Conservation (phyloP, 2,888 invertebrate genomes). For the Antitype chi region DNA sequence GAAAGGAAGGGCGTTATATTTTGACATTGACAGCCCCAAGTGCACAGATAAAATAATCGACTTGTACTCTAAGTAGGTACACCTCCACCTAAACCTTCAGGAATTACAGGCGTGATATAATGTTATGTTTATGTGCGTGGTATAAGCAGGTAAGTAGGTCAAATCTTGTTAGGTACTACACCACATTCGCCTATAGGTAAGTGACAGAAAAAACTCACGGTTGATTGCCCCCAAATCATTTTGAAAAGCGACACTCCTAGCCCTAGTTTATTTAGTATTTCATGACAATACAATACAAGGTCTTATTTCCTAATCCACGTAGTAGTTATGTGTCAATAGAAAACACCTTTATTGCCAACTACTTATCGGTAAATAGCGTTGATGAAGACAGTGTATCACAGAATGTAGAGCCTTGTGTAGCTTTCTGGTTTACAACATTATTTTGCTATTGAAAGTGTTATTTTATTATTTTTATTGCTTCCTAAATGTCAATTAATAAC, state of each 20-base stretch:
- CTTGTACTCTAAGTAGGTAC: no score
- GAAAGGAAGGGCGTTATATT: no score
- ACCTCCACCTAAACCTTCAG: no score
- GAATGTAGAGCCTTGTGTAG: slow-evolving; percentile 13
- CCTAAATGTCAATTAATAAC: slow-evolving; percentile 2
- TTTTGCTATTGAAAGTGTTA: background rate
- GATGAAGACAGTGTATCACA: slow-evolving; percentile 6
- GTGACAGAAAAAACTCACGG: slow-evolving; percentile 28
- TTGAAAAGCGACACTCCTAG: slow-evolving; percentile 45
- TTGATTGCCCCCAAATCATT: slow-evolving; percentile 28
- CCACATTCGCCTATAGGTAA: background rate
- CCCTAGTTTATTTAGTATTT: slow-evolving; percentile 36
- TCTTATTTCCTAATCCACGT: slow-evolving; percentile 39
- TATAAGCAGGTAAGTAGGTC: background rate
- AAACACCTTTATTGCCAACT: slow-evolving; percentile 42
- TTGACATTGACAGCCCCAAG: no score
- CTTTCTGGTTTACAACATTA: background rate
- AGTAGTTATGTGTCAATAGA: slow-evolving; percentile 27
- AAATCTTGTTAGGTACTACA: background rate
- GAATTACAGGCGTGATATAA: no score
- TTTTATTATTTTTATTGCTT: slow-evolving; percentile 6
- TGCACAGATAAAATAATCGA: no score
- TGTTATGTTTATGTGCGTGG: background rate
- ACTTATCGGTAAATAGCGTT: slow-evolving; percentile 21
- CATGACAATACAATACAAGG: slow-evolving; percentile 42